Conservation (phyloP, 2,888 invertebrate species). For the Brachyopa scutellaris region DNA sequence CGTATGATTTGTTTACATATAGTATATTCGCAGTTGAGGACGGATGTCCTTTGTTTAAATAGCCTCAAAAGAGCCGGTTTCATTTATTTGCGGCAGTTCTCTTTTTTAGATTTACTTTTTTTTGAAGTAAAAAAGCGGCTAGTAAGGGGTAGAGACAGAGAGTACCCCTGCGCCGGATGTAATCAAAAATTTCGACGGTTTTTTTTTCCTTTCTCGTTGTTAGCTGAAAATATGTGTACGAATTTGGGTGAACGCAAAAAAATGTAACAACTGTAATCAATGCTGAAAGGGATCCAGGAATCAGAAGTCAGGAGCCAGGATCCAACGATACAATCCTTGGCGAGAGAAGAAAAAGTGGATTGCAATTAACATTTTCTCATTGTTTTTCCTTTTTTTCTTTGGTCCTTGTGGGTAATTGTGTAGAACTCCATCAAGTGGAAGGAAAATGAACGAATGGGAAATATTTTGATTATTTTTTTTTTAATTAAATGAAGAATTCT, state of each 20-base stretch:
- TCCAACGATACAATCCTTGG: background rate
- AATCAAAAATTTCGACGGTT: slow-evolving; percentile 25
- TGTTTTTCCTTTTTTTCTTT: background rate
- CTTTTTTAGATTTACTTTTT: too few species aligned
- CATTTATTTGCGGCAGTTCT: too few species aligned
- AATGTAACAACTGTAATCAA: slow-evolving; percentile 10
- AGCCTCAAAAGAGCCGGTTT: slow-evolving; percentile 7
- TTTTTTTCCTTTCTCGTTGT: background rate
- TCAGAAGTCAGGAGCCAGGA: too few species aligned
- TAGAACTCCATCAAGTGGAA: background rate
- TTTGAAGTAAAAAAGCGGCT: too few species aligned
- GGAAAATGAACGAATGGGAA: background rate
- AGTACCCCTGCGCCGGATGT: slow-evolving; percentile 1
- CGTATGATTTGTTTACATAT: slow-evolving; percentile 16
- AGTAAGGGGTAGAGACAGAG: too few species aligned
- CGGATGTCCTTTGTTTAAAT: slow-evolving; percentile 18
- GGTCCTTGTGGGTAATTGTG: background rate
- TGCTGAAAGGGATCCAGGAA: slow-evolving; percentile 2
- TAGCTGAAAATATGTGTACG: background rate
- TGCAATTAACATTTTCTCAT: slow-evolving; percentile 30
- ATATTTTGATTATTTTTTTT: too few species aligned
- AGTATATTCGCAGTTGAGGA: background rate
- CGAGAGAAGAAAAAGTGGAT: background rate
- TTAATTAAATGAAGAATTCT: background rate
- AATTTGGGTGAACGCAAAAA: slow-evolving; percentile 2